A percentile compares a stretch with the other conserved stretches of the same genome.
These are phyloP conservation scores for Caenorhabditis plicata DNA, from an alignment of 2,888 invertebrate species.

Conservation along the genomic window DNA sequence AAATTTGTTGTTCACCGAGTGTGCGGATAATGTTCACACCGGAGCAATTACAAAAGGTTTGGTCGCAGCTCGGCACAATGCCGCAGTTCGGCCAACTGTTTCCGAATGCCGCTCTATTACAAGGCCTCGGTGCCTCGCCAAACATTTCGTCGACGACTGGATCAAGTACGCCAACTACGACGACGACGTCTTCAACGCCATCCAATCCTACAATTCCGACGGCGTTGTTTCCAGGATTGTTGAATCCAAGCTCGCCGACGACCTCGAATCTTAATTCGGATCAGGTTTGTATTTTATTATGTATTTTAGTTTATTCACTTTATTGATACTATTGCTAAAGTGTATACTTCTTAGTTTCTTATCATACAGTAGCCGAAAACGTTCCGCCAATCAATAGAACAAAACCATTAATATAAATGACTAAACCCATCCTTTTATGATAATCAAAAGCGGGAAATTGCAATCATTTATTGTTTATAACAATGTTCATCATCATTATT, in stretches of 20 bases:
- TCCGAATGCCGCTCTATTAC: conserved; percentile 19
- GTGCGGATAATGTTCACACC: conserved; percentile 42
- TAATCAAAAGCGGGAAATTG: background rate
- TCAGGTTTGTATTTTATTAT: conserved; percentile 32
- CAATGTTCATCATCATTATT: background rate
- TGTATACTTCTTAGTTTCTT: background rate
- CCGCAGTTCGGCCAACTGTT: conserved; percentile 18
- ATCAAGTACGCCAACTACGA: background rate
- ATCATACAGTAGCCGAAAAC: background rate
- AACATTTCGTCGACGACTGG: background rate
- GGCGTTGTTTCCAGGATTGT: conserved; percentile 16
- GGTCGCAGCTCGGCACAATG: conserved; percentile 31
- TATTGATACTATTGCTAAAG: background rate
- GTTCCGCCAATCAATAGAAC: background rate
- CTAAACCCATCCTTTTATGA: background rate
- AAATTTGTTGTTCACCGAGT: too few relatives aligned
- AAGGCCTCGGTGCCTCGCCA: conserved; percentile 9
- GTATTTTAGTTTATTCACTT: background rate
- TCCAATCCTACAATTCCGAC: conserved; percentile 20
- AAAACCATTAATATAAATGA: background rate
- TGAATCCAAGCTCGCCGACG: conserved; percentile 35
- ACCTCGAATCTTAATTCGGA: conserved; percentile 41
- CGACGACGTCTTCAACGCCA: conserved; percentile 8
- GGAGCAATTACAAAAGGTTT: conserved; percentile 40
- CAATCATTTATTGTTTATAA: background rate